These are phyloP conservation scores for Osmerus eperlanus DNA, from an alignment of 2,113 vertebrate species.

Conservation along the genomic window DNA sequence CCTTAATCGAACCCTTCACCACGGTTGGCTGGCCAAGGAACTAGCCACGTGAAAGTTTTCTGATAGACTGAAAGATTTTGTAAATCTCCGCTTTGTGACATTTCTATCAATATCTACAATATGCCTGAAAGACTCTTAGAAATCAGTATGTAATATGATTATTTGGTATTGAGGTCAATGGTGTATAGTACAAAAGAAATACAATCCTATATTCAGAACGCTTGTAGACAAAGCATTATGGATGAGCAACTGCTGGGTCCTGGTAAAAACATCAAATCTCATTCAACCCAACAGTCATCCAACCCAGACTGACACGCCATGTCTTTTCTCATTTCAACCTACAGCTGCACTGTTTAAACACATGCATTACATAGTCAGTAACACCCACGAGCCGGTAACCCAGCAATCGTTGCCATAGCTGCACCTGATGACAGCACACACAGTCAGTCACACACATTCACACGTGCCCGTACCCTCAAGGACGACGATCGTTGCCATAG, in stretches of 20 bases:
- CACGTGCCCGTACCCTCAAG: slow-evolving; percentile 43
- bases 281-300: slow-evolving; percentile 10
- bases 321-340: slow-evolving; percentile 41
- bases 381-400: slow-evolving; percentile 50
- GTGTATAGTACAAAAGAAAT: slow-evolving; percentile 1
- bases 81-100: no score
- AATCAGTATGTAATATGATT: slow-evolving; percentile 42
- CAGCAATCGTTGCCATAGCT: slow-evolving; percentile 59
- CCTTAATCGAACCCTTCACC: no score
- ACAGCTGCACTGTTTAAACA: slow-evolving; percentile 58
- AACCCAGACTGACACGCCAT: slow-evolving; percentile 43
- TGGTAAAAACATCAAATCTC: not conserved
- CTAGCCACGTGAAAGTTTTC: no score
- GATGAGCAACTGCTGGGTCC: slow-evolving; percentile 48
- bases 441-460: slow-evolving; percentile 53
- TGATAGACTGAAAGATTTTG: no score
- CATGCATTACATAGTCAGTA: slow-evolving; percentile 49
- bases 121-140: slow-evolving; percentile 2
- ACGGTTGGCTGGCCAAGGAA: no score
- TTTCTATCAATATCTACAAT: no score
- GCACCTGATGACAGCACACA: slow-evolving; percentile 54
- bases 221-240: slow-evolving; percentile 11
- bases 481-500: slow-evolving; percentile 59
- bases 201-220: no score
- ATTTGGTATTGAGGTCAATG: slow-evolving; percentile 11